Conservation (phyloP, 2,888 invertebrate species). For the Adelphocoris suturalis region DNA sequence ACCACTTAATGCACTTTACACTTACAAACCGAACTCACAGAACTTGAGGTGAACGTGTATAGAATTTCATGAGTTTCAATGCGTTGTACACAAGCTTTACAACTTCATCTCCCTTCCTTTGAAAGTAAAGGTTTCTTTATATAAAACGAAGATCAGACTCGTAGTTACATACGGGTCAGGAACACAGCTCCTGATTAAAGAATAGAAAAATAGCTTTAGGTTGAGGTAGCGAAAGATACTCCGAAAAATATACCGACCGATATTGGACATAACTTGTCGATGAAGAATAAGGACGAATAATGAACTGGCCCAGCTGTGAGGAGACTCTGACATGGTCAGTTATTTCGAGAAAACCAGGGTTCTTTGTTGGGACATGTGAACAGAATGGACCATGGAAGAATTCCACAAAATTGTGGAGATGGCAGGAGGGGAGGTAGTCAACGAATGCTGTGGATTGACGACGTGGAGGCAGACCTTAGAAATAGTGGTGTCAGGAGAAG, state of each 20-base stretch:
- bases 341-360: neutral
- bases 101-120: neutral
- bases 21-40: too few species aligned
- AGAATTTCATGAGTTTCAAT: neutral
- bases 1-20: too few species aligned
- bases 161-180: constrained; percentile 1
- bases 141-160: neutral
- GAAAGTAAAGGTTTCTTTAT: neutral
- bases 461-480: neutral
- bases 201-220: neutral
- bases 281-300: too few species aligned
- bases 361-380: neutral
- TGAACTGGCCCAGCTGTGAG: too few species aligned
- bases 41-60: too few species aligned
- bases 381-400: neutral
- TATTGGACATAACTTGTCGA: too few species aligned
- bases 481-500: neutral
- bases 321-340: neutral
- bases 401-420: neutral
- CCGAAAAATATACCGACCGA: constrained; percentile 3
- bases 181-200: neutral
- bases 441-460: neutral
- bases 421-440: constrained; percentile 6
- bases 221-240: neutral
- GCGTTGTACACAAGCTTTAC: neutral